Conservation (phyloP, 2,888 invertebrate species). For the Sinohyriopsis cumingii region DNA sequence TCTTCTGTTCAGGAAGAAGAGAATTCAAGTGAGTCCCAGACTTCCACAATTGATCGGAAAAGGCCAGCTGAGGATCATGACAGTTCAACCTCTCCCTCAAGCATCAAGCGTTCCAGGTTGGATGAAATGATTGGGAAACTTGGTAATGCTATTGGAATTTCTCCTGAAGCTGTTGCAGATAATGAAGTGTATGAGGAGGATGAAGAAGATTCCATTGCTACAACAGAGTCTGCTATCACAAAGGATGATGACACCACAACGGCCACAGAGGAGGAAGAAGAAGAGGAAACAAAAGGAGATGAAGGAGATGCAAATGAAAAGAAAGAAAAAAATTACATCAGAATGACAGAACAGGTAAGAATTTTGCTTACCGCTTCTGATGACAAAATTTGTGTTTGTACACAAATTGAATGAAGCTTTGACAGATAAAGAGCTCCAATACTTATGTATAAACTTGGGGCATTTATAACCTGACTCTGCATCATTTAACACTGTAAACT, state of each 20-base stretch:
- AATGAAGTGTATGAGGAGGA: conserved; percentile 45
- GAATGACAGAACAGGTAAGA: conserved; percentile 14
- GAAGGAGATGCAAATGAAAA: conserved; percentile 3
- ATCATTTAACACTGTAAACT: too few relatives aligned
- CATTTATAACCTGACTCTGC: too few relatives aligned
- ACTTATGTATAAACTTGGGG: too few relatives aligned
- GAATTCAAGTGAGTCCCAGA: conserved; percentile 2
- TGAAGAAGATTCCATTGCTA: conserved; percentile 31
- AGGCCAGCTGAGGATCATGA: conserved; percentile 33
- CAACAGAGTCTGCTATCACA: conserved; percentile 27
- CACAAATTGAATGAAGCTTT: too few relatives aligned
- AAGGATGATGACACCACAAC: conserved; percentile 29
- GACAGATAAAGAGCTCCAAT: too few relatives aligned
- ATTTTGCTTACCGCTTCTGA: conserved; percentile 14
- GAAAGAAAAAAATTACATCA: conserved; percentile 2
- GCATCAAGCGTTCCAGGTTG: conserved; percentile 44
- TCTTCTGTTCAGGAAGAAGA: conserved; percentile 1
- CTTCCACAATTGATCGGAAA: conserved; percentile 30
- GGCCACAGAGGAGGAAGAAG: conserved; percentile 39
- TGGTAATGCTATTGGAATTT: conserved; percentile 40
- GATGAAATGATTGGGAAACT: conserved; percentile 47
- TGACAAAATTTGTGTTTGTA: neutral
- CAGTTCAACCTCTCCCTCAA: conserved; percentile 14
- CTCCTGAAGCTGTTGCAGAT: conserved; percentile 37
- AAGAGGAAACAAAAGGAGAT: conserved; percentile 19